A percentile compares a stretch with the other conserved stretches of the same genome.
Evolutionary conservation across 2,888 invertebrate genomes (phyloP).

Genomic region (Rhingia campestris): DNA sequence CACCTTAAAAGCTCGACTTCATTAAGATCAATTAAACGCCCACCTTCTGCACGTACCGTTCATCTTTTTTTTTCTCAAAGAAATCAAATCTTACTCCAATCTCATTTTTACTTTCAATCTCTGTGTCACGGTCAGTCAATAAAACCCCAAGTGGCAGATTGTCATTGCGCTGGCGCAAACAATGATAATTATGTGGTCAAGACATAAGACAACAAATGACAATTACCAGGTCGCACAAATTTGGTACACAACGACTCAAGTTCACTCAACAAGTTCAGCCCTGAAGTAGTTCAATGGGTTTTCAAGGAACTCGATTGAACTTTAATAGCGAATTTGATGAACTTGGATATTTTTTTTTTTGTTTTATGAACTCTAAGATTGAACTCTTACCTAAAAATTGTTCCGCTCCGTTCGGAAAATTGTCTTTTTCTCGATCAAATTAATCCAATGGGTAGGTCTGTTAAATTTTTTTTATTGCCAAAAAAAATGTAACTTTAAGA

Average conservation of each 20-base stretch:
- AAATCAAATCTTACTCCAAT: slow-evolving; percentile 9
- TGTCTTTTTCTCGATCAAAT: slow-evolving; percentile 3
- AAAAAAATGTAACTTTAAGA: no score
- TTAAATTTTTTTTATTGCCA: slow-evolving; percentile 21
- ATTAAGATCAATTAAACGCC: slow-evolving; percentile 31
- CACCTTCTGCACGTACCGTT: slow-evolving; percentile 17
- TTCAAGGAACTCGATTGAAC: background rate
- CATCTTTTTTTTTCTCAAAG: slow-evolving; percentile 31
- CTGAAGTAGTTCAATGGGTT: slow-evolving; percentile 55
- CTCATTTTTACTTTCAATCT: slow-evolving; percentile 41
- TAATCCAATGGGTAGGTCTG: slow-evolving; percentile 50
- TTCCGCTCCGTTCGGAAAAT: background rate
- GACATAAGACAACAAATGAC: slow-evolving; percentile 23
- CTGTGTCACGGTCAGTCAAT: slow-evolving; percentile 51
- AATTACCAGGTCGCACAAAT: slow-evolving; percentile 39
- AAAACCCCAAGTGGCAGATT: slow-evolving; percentile 44
- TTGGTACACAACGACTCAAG: slow-evolving; percentile 42
- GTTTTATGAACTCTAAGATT: background rate
- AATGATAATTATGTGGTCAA: slow-evolving; percentile 57
- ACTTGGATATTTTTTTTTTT: background rate
- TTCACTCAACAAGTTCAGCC: slow-evolving; percentile 58
- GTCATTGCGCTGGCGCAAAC: slow-evolving; percentile 62
- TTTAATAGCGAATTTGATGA: background rate
- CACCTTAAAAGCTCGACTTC: slow-evolving; percentile 28
- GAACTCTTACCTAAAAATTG: slow-evolving; percentile 49